A percentile compares a stretch with the other conserved stretches of the same genome.
Conservation (phyloP, 2,113 vertebrate species). For the Osmerus eperlanus region DNA sequence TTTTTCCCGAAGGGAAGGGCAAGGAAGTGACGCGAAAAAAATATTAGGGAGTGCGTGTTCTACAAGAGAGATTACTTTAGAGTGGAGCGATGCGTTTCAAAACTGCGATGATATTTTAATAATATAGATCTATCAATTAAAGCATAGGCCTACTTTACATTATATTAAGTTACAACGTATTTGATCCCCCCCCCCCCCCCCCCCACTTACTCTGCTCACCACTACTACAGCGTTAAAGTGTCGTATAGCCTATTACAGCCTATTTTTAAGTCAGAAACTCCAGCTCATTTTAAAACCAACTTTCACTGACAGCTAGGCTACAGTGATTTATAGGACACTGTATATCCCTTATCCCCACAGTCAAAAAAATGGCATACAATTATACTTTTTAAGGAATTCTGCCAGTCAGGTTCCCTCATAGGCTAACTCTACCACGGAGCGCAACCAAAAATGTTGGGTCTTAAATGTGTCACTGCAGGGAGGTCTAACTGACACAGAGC, state of each 20-base stretch:
- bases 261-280: background rate
- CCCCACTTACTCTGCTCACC: no score
- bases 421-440: slow-evolving; percentile 7
- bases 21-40: slow-evolving; percentile 75
- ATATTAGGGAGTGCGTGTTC: slow-evolving; percentile 35
- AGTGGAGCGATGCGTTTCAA: background rate
- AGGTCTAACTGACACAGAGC: slow-evolving; percentile 3
- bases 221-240: no score
- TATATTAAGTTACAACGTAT: no score
- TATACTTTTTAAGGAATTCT: slow-evolving; percentile 37
- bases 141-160: no score
- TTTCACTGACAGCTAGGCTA: background rate
- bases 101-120: no score
- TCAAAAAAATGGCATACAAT: slow-evolving; percentile 14
- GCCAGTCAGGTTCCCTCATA: slow-evolving; percentile 14
- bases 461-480: background rate
- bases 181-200: no score
- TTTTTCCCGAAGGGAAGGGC: slow-evolving; percentile 74
- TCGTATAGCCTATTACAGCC: no score
- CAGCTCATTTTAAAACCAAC: background rate
- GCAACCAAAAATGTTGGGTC: slow-evolving; percentile 14
- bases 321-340: background rate
- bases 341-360: no score
- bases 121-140: no score
- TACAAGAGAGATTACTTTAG: background rate